Percentiles rank a stretch among this genome's conserved stretches.
phyloP scores from a whole-genome alignment of 2,797 vertebrate species.

The Tadarida brasiliensis region DNA sequence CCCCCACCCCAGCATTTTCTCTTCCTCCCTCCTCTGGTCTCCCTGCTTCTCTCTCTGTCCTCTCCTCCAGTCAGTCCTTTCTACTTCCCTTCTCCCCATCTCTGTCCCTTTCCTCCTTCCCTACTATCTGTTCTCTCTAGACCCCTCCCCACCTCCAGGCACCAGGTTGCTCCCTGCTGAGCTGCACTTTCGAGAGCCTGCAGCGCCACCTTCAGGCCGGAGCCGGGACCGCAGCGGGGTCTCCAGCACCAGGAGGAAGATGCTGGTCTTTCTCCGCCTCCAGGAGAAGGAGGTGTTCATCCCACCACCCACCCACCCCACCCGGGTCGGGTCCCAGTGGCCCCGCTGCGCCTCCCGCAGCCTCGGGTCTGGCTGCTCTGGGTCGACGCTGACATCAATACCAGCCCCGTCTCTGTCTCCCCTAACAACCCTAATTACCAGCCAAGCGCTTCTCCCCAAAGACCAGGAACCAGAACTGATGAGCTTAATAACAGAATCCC shows the following conservation, averaged over 20 bases:
- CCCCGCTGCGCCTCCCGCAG: neutral
- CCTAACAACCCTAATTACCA: neutral
- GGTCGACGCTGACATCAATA: neutral
- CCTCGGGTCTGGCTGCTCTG: neutral
- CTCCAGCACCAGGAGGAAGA: accelerated
- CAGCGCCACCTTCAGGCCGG: constrained; percentile 64
- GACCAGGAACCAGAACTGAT: neutral
- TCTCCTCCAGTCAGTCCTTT: neutral
- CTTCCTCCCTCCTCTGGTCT: neutral
- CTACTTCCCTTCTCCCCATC: accelerated
- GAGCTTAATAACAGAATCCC: neutral
- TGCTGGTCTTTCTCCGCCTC: neutral
- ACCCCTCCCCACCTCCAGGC: neutral
- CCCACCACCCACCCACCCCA: neutral
- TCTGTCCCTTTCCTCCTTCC: neutral
- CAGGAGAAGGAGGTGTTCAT: neutral
- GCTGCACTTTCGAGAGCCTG: neutral
- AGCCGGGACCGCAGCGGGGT: accelerated
- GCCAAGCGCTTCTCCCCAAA: neutral
- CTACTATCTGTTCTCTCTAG: neutral
- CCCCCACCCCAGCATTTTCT: neutral
- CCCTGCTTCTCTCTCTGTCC: neutral
- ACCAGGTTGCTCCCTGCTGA: accelerated
- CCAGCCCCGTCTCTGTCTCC: neutral
- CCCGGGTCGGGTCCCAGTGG: accelerated